Conservation (phyloP, 2,888 invertebrate genomes). For the Steinernema scapterisci region DNA sequence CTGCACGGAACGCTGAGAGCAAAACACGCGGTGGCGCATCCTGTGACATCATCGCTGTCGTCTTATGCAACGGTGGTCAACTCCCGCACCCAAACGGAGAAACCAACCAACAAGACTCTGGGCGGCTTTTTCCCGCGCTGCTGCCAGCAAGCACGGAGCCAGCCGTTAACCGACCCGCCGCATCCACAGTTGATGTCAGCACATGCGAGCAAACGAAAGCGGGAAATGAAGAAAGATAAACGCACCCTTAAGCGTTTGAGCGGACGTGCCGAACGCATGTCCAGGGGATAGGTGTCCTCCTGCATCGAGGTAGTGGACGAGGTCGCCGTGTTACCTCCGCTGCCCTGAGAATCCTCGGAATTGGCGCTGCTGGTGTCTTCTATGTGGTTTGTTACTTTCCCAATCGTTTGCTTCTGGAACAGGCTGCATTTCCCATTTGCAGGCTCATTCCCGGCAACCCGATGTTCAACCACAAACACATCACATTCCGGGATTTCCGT, state of each 20-base stretch:
- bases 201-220: too few species aligned
- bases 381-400: constrained; percentile 2
- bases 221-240: background rate
- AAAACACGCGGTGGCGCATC: too few species aligned
- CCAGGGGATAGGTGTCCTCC: constrained; percentile 7
- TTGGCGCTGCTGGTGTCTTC: background rate
- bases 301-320: constrained; percentile 14
- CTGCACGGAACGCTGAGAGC: too few species aligned
- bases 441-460: constrained; percentile 48
- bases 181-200: too few species aligned
- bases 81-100: constrained; percentile 14
- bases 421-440: constrained; percentile 24
- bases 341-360: background rate
- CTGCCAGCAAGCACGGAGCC: background rate
- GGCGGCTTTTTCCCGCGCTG: constrained; percentile 18
- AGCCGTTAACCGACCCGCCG: too few species aligned
- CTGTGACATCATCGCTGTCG: too few species aligned
- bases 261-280: constrained; percentile 20
- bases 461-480: constrained; percentile 76
- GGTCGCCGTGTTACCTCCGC: background rate
- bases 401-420: constrained; percentile 2
- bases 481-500: constrained; percentile 92
- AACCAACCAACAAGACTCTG: constrained; percentile 18
- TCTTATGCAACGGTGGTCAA: background rate
- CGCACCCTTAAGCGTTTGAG: constrained; percentile 6